Base-by-base conservation (phyloP, 1,140 invertebrate species). In the Calliopsis andreniformis region DNA sequence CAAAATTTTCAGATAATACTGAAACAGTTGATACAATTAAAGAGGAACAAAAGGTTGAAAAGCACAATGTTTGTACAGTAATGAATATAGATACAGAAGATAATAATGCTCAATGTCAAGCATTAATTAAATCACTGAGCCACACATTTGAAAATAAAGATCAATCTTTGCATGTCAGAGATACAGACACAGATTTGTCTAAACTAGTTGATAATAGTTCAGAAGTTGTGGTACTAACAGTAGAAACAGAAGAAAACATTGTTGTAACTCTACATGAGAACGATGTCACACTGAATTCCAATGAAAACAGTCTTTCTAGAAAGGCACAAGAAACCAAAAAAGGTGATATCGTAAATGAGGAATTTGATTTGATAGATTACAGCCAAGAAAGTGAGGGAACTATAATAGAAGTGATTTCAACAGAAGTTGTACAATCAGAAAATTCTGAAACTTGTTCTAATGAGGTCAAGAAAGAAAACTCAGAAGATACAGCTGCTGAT, bases 341-440 rank as follows among this genome's bases (percentile, higher is more conserved):
- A 35, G 25, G 7, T n/a, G 8, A 82, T 59, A 35, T 62, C 23
- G 28, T 73, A 10, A 61, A 83, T 53, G 45, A 83, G 25, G 64
- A 85, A 28, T 80, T 56, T 32, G 58, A 86, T 45, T 49, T 84
- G 3, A 79, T 87, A 45, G 76, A 87, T 30, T 86, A 82, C 8
- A 55, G 42, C 3, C 67, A 81, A 49, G 75, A 81, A 42, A 66
- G 16, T n/a, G 71, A 69, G 6, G 59, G 47, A 32, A 78, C 81
- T 49, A 67, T 76, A 61, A 80, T 84, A 69, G 78, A 83, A 63
- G 79, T 81, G 2, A 75, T 72, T 43, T 55, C 70, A n/a, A 78
- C 79, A 12, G 78, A 79, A 45, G 56, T 70, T 42, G 55, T 84
- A 14, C 51, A 76, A 7, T 30, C 66, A 30, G 67, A 82, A 28